These are phyloP conservation scores for Platysternon megacephalum DNA, from an alignment of 2,113 vertebrate species.

Conservation along the genomic window DNA sequence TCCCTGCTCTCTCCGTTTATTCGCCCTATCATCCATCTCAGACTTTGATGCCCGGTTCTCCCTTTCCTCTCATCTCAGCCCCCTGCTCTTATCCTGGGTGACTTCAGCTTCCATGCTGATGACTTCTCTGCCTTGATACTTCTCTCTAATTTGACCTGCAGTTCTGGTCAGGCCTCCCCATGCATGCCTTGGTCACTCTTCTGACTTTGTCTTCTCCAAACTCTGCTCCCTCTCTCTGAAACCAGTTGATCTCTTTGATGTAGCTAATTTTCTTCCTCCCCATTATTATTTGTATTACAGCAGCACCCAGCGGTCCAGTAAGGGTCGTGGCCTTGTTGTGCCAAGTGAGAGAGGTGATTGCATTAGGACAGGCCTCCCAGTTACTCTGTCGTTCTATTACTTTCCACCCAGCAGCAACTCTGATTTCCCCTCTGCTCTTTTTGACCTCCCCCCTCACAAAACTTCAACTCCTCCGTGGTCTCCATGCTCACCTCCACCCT, in stretches of 20 bases:
- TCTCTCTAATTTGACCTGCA: too few relatives aligned
- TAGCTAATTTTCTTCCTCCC: not conserved
- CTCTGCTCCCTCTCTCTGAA: not conserved
- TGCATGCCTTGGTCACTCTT: not conserved
- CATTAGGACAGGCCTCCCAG: not conserved
- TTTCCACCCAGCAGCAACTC: not conserved
- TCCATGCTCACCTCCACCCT: slow-evolving; percentile 35
- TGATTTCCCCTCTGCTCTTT: slow-evolving; percentile 36
- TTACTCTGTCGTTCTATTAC: not conserved
- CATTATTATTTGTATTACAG: not conserved
- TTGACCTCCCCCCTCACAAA: slow-evolving; percentile 35
- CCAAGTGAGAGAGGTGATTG: not conserved
- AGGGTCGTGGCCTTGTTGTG: not conserved
- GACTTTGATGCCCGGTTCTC: too few relatives aligned
- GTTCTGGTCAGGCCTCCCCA: too few relatives aligned
- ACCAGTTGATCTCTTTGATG: not conserved
- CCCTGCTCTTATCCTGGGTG: too few relatives aligned
- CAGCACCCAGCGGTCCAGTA: not conserved
- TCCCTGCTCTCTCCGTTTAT: too few relatives aligned
- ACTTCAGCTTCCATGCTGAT: too few relatives aligned
- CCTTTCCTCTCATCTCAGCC: too few relatives aligned
- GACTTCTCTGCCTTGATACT: too few relatives aligned
- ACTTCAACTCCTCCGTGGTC: slow-evolving; percentile 14
- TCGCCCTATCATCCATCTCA: too few relatives aligned
- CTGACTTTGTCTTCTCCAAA: not conserved